These are phyloP conservation scores for Gorsachius goisagi DNA, from an alignment of 2,113 vertebrate species.

Conservation along the genomic window DNA sequence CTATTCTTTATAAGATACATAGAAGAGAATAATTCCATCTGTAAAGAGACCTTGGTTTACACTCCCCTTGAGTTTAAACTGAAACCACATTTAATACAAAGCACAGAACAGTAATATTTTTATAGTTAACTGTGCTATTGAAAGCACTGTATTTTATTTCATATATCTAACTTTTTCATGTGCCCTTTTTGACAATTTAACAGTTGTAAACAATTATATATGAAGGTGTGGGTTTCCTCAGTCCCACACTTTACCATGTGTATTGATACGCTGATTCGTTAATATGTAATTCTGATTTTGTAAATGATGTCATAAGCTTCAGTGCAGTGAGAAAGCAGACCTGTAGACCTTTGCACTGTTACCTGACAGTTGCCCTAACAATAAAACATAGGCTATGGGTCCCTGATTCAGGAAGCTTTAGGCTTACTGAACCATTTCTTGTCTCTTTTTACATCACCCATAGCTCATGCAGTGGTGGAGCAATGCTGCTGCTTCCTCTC, in stretches of 20 bases:
- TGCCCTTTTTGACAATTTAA: neutral
- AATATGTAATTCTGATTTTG: neutral
- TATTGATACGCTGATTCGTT: neutral
- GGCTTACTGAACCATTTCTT: neutral
- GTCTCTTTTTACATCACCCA: neutral
- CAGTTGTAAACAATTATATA: neutral
- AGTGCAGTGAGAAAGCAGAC: neutral
- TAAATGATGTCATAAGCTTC: neutral
- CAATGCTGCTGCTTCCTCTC: neutral
- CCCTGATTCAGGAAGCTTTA: neutral
- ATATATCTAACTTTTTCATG: neutral
- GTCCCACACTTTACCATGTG: neutral
- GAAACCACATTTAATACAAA: neutral
- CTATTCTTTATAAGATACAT: neutral
- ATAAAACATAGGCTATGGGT: neutral
- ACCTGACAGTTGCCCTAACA: neutral
- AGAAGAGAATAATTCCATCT: neutral
- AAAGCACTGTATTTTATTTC: neutral
- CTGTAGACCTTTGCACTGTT: neutral
- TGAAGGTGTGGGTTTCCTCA: neutral
- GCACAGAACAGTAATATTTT: neutral
- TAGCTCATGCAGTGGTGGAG: neutral
- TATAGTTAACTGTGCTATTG: neutral
- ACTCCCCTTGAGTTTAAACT: neutral
- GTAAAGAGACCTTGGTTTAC: neutral